Evolutionary conservation across 2,113 vertebrate genomes (phyloP), one percentile per base, ranked within the genome.

Genomic region (Aphelocoma coerulescens): DNA sequence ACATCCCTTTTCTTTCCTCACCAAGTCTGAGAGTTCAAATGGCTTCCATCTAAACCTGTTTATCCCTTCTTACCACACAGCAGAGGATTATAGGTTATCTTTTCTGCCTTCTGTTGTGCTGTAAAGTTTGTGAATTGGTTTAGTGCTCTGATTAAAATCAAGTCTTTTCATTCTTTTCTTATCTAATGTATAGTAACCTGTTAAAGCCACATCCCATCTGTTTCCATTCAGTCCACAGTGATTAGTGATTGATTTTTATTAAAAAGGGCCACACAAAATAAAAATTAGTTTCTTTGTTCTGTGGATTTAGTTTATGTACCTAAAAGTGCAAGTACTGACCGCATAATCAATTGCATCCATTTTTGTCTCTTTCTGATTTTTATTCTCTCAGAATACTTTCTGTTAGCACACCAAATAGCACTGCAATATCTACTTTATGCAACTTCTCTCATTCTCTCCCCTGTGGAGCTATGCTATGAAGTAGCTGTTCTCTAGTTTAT

Each of bases 91-190:
- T 41, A 88, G 55, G 46, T 87, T 85, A 49, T 75, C 72, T 89
- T 91, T 91, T 88, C 80, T 94, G 52, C 88, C 63, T 91, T 93
- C 85, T 95, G 82, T 93, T 95, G 55, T 74, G 37, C 88, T 85
- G 27, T 63, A 72, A 91, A 90, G 76, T 88, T 94, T 90, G 51
- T 85, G 91, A 97, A 87, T 84, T 93, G 46, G 58, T 71, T 95
- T 81, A 94, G 32, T 67, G 57, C 49, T 95, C 65, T 91, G 92
- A 95, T 95, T 89, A 89, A 94, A 95, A 93, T 94, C 43, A 57
- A 69, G 72, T 84, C 90, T 96, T 87, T 90, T 89, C 86, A 94
- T 96, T 96, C 85, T 85, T 83, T 89, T 85, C 93, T 95, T 49
- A 55, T 66, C 67, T 80, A 83, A 67, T 54, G 75, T 95, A 43